phyloP scores from a whole-genome alignment of 2,888 invertebrate species.

The Xestobium rufovillosum region DNA sequence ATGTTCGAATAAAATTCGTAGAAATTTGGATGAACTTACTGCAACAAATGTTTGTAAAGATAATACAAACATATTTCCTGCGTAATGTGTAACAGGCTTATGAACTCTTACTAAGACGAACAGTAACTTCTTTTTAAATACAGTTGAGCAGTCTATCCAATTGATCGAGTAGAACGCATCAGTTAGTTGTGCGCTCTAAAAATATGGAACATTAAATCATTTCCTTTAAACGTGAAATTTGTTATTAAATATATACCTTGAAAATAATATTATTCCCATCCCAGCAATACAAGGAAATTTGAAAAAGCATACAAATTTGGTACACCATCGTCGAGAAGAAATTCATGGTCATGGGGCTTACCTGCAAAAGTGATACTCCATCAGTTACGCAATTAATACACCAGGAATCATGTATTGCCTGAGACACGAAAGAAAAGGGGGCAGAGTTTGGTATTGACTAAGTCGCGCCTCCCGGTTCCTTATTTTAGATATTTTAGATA shows the following conservation, averaged over 20 bases:
- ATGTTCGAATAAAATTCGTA: no score
- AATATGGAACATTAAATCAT: neutral
- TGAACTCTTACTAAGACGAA: neutral
- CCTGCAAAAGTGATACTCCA: no score
- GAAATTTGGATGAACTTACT: no score
- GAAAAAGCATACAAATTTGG: neutral
- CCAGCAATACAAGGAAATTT: neutral
- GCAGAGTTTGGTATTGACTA: no score
- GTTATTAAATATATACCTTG: neutral
- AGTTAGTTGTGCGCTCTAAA: neutral
- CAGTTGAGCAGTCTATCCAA: neutral
- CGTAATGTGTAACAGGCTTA: neutral
- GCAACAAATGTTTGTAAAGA: neutral
- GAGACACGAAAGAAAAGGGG: no score
- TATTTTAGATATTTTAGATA: no score
- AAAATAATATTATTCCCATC: neutral
- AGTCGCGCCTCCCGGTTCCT: no score
- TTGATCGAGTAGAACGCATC: neutral
- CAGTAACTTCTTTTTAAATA: neutral
- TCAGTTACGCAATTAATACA: no score
- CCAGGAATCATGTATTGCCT: no score
- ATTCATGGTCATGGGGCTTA: neutral
- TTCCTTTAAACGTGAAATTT: constrained; percentile 1
- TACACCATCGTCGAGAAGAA: neutral
- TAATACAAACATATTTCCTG: neutral